Evolutionary conservation across 2,113 vertebrate genomes (phyloP).

Genomic region (Camelus dromedarius): DNA sequence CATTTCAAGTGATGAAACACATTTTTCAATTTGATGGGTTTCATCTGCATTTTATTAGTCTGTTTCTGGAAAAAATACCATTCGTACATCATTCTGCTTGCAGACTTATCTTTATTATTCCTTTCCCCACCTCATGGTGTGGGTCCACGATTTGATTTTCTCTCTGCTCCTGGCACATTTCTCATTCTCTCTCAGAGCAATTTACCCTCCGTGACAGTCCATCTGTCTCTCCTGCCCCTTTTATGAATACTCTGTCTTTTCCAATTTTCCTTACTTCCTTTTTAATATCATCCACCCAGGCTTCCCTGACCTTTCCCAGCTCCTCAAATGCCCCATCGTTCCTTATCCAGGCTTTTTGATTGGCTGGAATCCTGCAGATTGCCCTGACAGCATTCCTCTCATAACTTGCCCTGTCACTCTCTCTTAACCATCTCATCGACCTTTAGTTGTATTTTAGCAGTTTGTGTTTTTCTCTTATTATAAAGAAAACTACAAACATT

Average conservation of each 20-base stretch:
- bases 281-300: background rate
- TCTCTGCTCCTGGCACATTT: conserved; percentile 54
- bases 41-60: conserved; percentile 84
- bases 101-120: conserved; percentile 77
- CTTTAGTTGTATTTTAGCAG: conserved; percentile 7
- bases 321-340: background rate
- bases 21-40: conserved; percentile 82
- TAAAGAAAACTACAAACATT: background rate
- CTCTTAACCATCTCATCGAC: conserved; percentile 3
- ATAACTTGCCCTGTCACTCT: background rate
- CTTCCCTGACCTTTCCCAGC: conserved; percentile 63
- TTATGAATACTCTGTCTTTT: conserved; percentile 66
- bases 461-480: conserved; percentile 51
- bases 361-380: background rate
- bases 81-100: conserved; percentile 76
- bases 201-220: conserved; percentile 75
- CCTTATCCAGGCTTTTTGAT: background rate
- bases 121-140: conserved; percentile 10
- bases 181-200: conserved; percentile 73
- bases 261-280: conserved; percentile 60
- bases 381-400: background rate
- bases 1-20: conserved; percentile 73
- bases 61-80: conserved; percentile 72
- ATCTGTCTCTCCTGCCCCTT: conserved; percentile 67
- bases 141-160: conserved; percentile 75